These are phyloP conservation scores for Sebastes minor DNA, from an alignment of 2,797 vertebrate species.

Conservation along the genomic window DNA sequence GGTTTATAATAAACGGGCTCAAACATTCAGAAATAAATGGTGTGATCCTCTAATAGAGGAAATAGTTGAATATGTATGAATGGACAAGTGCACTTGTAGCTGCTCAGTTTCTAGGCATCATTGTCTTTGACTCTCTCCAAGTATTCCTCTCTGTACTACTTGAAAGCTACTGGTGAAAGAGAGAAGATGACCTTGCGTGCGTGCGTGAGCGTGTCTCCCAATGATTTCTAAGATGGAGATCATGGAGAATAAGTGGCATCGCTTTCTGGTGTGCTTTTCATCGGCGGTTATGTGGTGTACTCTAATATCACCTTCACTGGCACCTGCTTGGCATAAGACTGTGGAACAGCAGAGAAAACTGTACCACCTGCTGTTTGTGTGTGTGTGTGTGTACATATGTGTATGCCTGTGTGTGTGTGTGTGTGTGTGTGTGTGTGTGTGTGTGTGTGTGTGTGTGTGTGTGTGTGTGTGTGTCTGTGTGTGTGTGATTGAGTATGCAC, in stretches of 20 bases:
- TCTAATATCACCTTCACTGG: slow-evolving; percentile 78
- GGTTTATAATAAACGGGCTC: neutral
- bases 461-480: too few species aligned
- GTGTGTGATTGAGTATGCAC: slow-evolving; percentile 57
- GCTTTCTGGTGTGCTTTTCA: slow-evolving; percentile 75
- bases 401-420: neutral
- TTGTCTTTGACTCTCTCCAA: neutral
- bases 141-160: slow-evolving; percentile 12
- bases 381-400: slow-evolving; percentile 8
- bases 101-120: neutral
- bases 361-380: slow-evolving; percentile 28
- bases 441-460: neutral
- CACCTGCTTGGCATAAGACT: slow-evolving; percentile 39
- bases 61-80: neutral
- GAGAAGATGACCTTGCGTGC: slow-evolving; percentile 40
- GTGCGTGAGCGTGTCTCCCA: neutral
- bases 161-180: slow-evolving; percentile 15
- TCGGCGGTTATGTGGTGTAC: slow-evolving; percentile 43
- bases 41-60: neutral
- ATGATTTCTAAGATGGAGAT: slow-evolving; percentile 41
- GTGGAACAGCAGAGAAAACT: slow-evolving; percentile 33
- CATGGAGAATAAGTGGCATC: slow-evolving; percentile 55
- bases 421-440: slow-evolving; percentile 12
- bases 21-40: neutral
- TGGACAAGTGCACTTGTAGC: neutral